Evolutionary conservation across 2,888 invertebrate genomes (phyloP).

Genomic region (Lasius fuliginosus): DNA sequence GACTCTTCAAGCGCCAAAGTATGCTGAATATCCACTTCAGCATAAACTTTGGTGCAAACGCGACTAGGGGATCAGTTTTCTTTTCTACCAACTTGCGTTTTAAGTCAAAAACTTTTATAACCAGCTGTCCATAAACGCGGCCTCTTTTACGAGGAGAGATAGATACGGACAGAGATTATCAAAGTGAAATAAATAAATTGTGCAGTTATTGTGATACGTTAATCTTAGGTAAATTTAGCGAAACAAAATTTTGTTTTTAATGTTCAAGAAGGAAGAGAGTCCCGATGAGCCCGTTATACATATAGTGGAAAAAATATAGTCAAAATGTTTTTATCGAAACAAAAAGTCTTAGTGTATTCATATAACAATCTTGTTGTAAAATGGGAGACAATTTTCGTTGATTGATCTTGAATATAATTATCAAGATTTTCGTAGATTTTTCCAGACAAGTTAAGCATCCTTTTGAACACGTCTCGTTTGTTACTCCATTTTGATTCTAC

Average conservation of each 20-base stretch:
- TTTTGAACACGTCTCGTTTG: background rate
- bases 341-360: background rate
- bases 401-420: background rate
- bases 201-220: background rate
- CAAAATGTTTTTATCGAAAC: background rate
- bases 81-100: constrained; percentile 43
- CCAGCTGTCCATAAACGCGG: constrained; percentile 37
- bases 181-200: background rate
- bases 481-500: background rate
- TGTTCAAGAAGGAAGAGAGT: background rate
- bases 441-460: background rate
- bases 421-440: no score
- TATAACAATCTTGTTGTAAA: background rate
- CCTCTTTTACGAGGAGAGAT: background rate
- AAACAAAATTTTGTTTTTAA: background rate
- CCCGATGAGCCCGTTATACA: background rate
- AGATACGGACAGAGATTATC: background rate
- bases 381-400: background rate
- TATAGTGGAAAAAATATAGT: background rate
- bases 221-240: background rate
- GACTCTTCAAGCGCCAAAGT: constrained; percentile 54
- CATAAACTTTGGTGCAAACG: constrained; percentile 44
- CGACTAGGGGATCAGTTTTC: constrained; percentile 44
- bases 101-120: constrained; percentile 48
- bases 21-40: constrained; percentile 49